Conservation (phyloP, 2,797 vertebrate species). For the Hippocampus kuda region DNA sequence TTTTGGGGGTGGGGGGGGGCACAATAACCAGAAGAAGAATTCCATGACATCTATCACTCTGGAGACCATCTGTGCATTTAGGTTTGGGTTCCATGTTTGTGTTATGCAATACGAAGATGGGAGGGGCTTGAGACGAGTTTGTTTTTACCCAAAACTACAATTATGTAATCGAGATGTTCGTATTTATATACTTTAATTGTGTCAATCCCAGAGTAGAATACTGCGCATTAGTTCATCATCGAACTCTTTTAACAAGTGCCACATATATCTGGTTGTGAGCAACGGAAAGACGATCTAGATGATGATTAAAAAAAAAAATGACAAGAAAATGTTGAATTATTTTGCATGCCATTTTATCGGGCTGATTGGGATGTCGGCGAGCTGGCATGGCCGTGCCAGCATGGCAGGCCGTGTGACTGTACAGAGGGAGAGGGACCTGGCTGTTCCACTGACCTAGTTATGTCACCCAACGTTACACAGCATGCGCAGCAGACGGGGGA, state of each 20-base stretch:
- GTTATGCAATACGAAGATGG: slow-evolving; percentile 58
- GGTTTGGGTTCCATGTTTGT: slow-evolving; percentile 42
- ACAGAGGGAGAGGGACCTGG: slow-evolving; percentile 45
- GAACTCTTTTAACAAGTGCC: background rate
- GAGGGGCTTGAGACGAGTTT: slow-evolving; percentile 32
- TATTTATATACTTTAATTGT: slow-evolving; percentile 1
- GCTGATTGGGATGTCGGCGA: slow-evolving; percentile 41
- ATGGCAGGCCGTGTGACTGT: slow-evolving; percentile 61
- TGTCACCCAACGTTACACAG: slow-evolving; percentile 70
- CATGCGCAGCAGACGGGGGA: slow-evolving; percentile 46
- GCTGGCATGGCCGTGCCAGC: slow-evolving; percentile 49
- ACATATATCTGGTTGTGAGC: background rate
- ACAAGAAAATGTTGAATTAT: background rate
- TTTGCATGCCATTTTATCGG: background rate
- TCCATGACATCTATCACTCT: slow-evolving; percentile 18
- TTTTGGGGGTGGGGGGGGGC: too few relatives aligned
- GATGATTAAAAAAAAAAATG: background rate
- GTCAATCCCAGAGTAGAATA: background rate
- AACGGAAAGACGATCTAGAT: background rate
- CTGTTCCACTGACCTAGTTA: slow-evolving; percentile 78
- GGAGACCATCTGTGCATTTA: slow-evolving; percentile 20
- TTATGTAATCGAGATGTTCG: slow-evolving; percentile 55
- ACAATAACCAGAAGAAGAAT: too few relatives aligned
- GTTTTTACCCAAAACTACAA: slow-evolving; percentile 49
- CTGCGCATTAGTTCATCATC: background rate